Evolutionary conservation across 2,888 invertebrate species (phyloP).

Genomic region (Rosalia funebris): DNA sequence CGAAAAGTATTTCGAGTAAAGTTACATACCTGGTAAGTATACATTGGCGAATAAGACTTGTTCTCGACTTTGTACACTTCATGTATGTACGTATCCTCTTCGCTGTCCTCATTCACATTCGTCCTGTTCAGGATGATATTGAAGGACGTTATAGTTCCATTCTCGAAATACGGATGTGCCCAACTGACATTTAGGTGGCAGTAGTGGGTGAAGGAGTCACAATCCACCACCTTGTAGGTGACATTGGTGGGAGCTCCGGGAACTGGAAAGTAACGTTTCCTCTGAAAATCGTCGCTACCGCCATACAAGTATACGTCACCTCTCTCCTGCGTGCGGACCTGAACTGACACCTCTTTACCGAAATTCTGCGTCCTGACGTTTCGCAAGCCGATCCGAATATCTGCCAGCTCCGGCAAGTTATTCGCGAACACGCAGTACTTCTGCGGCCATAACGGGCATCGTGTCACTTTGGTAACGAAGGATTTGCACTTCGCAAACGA

Average conservation of each 20-base stretch:
- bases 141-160: slow-evolving; percentile 56
- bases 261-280: slow-evolving; percentile 44
- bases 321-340: slow-evolving; percentile 47
- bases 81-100: slow-evolving; percentile 48
- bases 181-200: slow-evolving; percentile 58
- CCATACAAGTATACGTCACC: slow-evolving; percentile 40
- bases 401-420: slow-evolving; percentile 50
- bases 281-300: neutral
- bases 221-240: slow-evolving; percentile 54
- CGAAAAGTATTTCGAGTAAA: too few species aligned
- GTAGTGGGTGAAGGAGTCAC: slow-evolving; percentile 47
- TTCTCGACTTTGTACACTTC: slow-evolving; percentile 51
- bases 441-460: slow-evolving; percentile 53
- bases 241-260: slow-evolving; percentile 56
- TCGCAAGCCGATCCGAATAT: slow-evolving; percentile 53
- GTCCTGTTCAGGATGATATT: slow-evolving; percentile 54
- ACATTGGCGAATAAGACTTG: slow-evolving; percentile 48
- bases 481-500: slow-evolving; percentile 51
- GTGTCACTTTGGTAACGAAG: slow-evolving; percentile 41
- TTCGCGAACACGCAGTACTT: slow-evolving; percentile 54
- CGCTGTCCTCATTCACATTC: slow-evolving; percentile 39
- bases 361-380: slow-evolving; percentile 53
- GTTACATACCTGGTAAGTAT: slow-evolving; percentile 55
- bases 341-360: slow-evolving; percentile 49
- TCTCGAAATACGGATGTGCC: slow-evolving; percentile 57